Evolutionary conservation across 2,888 invertebrate species (phyloP), one percentile per base, ranked within the genome.

Genomic region (Merodon equestris): DNA sequence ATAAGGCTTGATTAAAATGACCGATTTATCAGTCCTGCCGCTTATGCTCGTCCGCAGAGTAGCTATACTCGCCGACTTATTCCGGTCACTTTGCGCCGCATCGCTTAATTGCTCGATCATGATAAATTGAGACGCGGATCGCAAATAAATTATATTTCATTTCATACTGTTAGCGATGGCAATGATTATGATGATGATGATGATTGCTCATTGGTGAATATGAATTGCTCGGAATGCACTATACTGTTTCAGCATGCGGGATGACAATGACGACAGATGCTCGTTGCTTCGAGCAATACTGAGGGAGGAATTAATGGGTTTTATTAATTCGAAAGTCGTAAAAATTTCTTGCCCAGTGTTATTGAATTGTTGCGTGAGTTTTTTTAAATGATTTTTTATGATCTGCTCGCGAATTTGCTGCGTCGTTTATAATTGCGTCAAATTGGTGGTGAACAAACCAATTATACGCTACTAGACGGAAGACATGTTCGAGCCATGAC

Each of bases 91-190:
- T 61, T 77, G 66, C 51, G 27, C 27, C 3, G 27, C 27, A 27
- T 27, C 27, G 67, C 77, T 77, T 77, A 73, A 73, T 77, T 77
- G 77, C 77, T 77, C 77, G 73, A 68, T 73, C 77, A 77, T 77
- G 77, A 77, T 77, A 73, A 77, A 77, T 77, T 77, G 77, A 77
- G 77, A 77, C 73, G 77, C 73, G 77, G 77, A 77, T 73, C 57
- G 77, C 77, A 73, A 77, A 68, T 77, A 73, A 77, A 77, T 77
- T 77, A 73, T 73, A 63, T 13, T 42, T 38, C 34, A 34, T 58
- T 13, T 56, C 44, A 18, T 27, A 60, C 48, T 19, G 36, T 60
- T 40, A n/a, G 40, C 40, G 18, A 45, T 71, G 53, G 58, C 15
- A 58, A 44, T 27, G 7, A 27, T 27, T 7, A 27, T 7, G 7